phyloP scores from a whole-genome alignment of 2,113 vertebrate species.

The Myanophis thanlyinensis region DNA sequence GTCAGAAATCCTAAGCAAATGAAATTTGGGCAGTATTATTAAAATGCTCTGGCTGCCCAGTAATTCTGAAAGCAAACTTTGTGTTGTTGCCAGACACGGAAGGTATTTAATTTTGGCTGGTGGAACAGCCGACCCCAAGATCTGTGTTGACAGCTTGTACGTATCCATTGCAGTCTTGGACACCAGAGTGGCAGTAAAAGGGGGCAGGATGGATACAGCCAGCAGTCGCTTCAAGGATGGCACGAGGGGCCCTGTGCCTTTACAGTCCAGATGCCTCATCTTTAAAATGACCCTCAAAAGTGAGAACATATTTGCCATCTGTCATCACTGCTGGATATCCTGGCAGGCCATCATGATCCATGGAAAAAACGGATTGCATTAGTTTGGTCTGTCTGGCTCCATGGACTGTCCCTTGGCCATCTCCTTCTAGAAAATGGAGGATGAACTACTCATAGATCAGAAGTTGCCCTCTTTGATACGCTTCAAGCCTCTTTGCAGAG shows the following conservation, averaged over 20 bases:
- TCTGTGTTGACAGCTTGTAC: rapidly evolving
- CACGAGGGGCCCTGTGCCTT: rapidly evolving
- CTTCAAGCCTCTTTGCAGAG: neutral
- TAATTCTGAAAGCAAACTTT: neutral
- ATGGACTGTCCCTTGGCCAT: neutral
- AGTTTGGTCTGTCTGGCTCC: neutral
- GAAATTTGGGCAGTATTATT: neutral
- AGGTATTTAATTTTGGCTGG: neutral
- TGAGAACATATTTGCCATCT: rapidly evolving
- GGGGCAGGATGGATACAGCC: neutral
- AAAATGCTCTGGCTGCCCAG: neutral
- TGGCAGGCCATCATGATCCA: neutral
- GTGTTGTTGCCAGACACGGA: neutral
- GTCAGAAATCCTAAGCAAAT: neutral
- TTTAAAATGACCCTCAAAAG: neutral
- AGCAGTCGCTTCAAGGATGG: neutral
- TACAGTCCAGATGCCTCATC: neutral
- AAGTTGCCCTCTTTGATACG: neutral
- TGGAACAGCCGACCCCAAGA: rapidly evolving
- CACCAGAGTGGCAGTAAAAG: neutral
- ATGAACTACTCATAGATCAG: neutral
- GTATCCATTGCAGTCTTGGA: neutral
- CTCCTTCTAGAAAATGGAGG: neutral
- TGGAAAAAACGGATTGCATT: neutral
- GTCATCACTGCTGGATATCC: rapidly evolving